Evolutionary conservation across 2,113 vertebrate genomes (phyloP).

Genomic region (Arizona elegans): DNA sequence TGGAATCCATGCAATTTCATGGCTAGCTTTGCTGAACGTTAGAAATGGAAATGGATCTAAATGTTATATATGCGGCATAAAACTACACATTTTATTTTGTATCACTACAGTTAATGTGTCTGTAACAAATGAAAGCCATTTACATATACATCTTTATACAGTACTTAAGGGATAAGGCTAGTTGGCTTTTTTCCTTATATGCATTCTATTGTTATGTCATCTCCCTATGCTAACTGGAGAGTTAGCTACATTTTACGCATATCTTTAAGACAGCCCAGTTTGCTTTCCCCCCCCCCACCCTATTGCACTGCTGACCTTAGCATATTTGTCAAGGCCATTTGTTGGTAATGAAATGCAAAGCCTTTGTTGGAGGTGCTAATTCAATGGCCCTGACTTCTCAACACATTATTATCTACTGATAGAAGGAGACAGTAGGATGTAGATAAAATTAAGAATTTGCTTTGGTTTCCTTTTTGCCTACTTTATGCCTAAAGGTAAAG

Average conservation of each 20-base stretch:
- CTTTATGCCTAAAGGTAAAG: not conserved
- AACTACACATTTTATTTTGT: not conserved
- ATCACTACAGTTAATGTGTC: not conserved
- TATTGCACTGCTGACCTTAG: not conserved
- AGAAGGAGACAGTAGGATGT: not conserved
- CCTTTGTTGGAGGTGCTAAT: not conserved
- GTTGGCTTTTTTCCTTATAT: not conserved
- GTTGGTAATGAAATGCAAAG: not conserved
- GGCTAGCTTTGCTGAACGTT: not conserved
- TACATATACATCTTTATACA: not conserved
- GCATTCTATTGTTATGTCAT: not conserved
- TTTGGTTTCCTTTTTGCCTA: not conserved
- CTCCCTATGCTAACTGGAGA: not conserved
- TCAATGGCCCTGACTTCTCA: not conserved
- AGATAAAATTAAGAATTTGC: not conserved
- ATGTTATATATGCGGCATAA: not conserved
- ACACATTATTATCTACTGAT: not conserved
- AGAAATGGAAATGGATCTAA: not conserved
- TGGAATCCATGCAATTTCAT: not conserved
- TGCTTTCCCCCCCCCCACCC: rapidly evolving
- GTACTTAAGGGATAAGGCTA: not conserved
- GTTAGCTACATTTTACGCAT: not conserved
- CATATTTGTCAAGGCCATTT: not conserved
- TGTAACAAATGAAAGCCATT: not conserved
- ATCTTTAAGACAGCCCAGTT: not conserved